A percentile compares a stretch with the other conserved stretches of the same genome.
Conservation (phyloP, 2,888 invertebrate genomes). For the Drosophila pseudotakahashii region DNA sequence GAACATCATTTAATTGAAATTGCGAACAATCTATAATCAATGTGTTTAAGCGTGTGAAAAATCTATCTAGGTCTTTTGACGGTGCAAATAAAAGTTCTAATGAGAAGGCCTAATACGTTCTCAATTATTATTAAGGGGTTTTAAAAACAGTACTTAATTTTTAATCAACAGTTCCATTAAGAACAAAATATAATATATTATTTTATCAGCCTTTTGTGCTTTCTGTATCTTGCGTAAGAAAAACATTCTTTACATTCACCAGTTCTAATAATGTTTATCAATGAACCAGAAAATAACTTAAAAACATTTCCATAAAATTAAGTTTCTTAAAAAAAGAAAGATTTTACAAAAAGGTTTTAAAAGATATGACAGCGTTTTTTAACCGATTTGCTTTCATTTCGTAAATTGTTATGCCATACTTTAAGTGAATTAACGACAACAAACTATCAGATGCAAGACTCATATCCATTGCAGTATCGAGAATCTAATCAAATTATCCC, state of each 20-base stretch:
- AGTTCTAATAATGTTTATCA: not conserved
- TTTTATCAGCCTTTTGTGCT: not conserved
- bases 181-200: too few relatives aligned
- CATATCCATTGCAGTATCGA: constrained; percentile 1
- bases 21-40: constrained; percentile 15
- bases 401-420: not conserved
- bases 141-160: not conserved
- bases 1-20: constrained; percentile 19
- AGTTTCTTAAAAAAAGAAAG: not conserved
- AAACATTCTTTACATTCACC: not conserved
- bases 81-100: not conserved
- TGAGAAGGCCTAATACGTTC: not conserved
- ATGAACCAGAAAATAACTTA: not conserved
- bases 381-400: not conserved
- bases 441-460: not conserved
- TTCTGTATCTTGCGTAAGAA: too few relatives aligned
- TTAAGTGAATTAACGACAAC: not conserved
- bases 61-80: not conserved
- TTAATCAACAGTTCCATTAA: not conserved
- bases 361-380: too few relatives aligned
- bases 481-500: constrained; percentile 7
- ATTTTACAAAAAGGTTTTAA: too few relatives aligned
- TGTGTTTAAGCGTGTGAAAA: constrained; percentile 30
- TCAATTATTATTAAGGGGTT: not conserved
- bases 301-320: not conserved